Conservation (phyloP, 2,888 invertebrate genomes). For the Andrena bucephala region DNA sequence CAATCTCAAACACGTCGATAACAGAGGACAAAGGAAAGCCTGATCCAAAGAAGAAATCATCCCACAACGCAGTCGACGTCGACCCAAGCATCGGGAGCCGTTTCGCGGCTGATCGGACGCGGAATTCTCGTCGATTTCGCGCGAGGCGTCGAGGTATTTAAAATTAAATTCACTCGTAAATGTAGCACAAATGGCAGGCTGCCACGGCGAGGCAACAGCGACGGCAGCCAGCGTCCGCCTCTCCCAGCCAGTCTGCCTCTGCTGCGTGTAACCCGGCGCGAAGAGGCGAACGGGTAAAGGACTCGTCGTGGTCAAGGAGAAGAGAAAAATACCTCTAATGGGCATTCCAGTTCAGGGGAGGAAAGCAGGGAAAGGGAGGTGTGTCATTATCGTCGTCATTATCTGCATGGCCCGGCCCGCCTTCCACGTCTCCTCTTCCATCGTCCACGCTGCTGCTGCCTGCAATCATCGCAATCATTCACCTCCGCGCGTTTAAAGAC, state of each 20-base stretch:
- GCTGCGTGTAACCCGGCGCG: not conserved
- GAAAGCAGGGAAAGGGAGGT: conserved; percentile 13
- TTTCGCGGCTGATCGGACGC: conserved; percentile 25
- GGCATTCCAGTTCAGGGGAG: conserved; percentile 40
- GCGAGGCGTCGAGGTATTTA: conserved; percentile 77
- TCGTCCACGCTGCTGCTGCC: conserved; percentile 28
- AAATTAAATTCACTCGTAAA: conserved; percentile 82
- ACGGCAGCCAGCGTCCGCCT: conserved; percentile 10
- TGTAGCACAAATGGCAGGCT: conserved; percentile 83
- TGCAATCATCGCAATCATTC: conserved; percentile 50
- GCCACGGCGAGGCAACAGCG: conserved; percentile 69
- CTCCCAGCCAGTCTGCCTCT: conserved; percentile 29
- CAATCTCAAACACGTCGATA: too few species aligned
- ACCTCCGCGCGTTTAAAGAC: conserved; percentile 33
- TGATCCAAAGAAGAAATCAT: not conserved
- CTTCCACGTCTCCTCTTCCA: conserved; percentile 31
- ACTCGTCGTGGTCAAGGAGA: conserved; percentile 1
- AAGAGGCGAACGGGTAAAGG: conserved; percentile 12
- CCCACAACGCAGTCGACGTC: not conserved
- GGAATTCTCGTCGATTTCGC: conserved; percentile 54
- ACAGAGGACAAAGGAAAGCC: not conserved
- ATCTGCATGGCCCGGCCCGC: conserved; percentile 41
- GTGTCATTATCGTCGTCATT: conserved; percentile 51
- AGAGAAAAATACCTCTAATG: conserved; percentile 32
- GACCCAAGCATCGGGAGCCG: conserved; percentile 1